phyloP scores from a whole-genome alignment of 2,888 invertebrate genomes.

The Torymus tubicola region DNA sequence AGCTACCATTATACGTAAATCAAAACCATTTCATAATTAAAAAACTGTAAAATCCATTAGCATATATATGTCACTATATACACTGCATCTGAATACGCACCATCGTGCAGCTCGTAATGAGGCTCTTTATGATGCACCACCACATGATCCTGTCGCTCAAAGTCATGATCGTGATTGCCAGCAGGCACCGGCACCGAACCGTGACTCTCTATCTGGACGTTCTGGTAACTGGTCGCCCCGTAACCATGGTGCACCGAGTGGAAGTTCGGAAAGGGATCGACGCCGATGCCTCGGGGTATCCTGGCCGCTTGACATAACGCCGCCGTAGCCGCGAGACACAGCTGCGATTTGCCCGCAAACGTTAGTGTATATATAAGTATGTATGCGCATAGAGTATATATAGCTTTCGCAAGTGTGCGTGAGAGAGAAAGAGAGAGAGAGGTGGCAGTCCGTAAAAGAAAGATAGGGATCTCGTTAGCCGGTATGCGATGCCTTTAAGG shows the following conservation, averaged over 20 bases:
- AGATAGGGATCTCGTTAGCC: conserved; percentile 44
- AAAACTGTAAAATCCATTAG: too few species aligned
- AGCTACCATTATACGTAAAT: too few species aligned
- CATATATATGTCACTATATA: too few species aligned
- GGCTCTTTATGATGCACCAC: not conserved
- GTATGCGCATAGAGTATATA: not conserved
- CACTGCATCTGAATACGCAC: too few species aligned
- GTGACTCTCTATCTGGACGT: conserved; percentile 67
- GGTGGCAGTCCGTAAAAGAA: not conserved
- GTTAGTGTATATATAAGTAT: too few species aligned
- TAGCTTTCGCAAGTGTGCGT: conserved; percentile 33
- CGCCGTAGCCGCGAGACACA: conserved; percentile 60
- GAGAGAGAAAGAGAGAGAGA: conserved; percentile 11
- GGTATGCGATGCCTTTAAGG: conserved; percentile 1
- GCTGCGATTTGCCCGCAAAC: conserved; percentile 59
- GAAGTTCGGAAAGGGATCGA: conserved; percentile 63
- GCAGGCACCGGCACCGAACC: conserved; percentile 64
- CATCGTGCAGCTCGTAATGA: too few species aligned
- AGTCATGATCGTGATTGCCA: conserved; percentile 47
- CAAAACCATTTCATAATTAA: too few species aligned
- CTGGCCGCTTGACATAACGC: conserved; percentile 64
- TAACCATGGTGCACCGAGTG: conserved; percentile 68
- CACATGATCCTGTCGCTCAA: not conserved
- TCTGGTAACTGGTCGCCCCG: conserved; percentile 72
- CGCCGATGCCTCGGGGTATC: conserved; percentile 61